Evolutionary conservation across 2,888 invertebrate genomes (phyloP).

Genomic region (Heliconius erato): DNA sequence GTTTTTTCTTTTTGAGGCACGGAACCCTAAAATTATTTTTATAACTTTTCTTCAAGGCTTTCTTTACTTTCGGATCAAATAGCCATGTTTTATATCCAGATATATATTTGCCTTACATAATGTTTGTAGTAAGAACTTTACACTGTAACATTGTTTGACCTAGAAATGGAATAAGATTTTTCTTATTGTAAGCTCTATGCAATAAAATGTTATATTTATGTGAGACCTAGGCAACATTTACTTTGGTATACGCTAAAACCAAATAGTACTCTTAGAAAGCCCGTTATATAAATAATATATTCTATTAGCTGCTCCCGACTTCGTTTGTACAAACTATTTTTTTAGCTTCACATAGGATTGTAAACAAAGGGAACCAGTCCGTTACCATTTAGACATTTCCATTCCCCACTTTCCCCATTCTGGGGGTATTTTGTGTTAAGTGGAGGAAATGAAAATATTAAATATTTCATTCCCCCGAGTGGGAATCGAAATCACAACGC

Average conservation of each 20-base stretch:
- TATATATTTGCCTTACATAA: not conserved
- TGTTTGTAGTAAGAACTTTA: not conserved
- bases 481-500: too few relatives aligned
- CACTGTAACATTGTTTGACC: conserved; percentile 1
- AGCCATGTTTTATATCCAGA: not conserved
- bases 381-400: not conserved
- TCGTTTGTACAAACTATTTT: not conserved
- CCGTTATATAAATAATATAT: not conserved
- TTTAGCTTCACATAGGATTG: not conserved
- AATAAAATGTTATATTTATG: conserved; percentile 21
- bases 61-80: too few relatives aligned
- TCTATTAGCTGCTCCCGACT: not conserved
- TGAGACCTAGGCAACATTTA: conserved; percentile 7
- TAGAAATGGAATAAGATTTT: conserved; percentile 18
- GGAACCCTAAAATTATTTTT: too few relatives aligned
- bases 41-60: too few relatives aligned
- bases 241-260: conserved; percentile 12
- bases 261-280: not conserved
- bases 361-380: not conserved
- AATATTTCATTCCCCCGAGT: too few relatives aligned
- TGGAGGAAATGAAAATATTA: too few relatives aligned
- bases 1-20: too few relatives aligned
- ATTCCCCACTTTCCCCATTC: too few relatives aligned
- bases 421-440: too few relatives aligned
- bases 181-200: conserved; percentile 12